Base-by-base conservation (phyloP, 2,797 vertebrate species). In the Rhinichthys osculus region DNA sequence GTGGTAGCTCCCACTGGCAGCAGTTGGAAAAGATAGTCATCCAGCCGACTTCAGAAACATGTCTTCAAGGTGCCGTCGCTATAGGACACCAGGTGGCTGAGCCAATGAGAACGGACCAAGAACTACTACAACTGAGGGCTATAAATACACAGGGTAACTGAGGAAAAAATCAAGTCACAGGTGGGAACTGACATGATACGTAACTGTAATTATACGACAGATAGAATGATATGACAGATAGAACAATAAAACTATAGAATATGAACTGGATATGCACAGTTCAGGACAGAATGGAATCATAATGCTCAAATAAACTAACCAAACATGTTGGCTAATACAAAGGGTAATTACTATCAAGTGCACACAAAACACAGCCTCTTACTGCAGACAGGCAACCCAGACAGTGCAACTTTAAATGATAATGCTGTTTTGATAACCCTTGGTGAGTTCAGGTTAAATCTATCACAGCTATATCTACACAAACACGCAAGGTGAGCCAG, bases 341-440 rank as follows among this genome's bases (percentile, higher is more conserved):
- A 3, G 1, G 33, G 44, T 42, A 8, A 23, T 67, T 50, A 74
- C 38, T 81, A 69, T 66, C 7, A 70, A 69, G 42, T 62, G 67
- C 23, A 82, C 79, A 50, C 52, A 71, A 69, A 82, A 66, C 13
- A 8, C n/a, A 67, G 19, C 17, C 40, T 71, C 21, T 38, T 35
- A n/a, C 69, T 3, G n/a, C 38, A 57, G 5, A 50, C 38, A 35
- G 30, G 4, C 6, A 21, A 80, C 54, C 27, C 70, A 74, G 71
- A 81, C 7, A 77, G 64, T 21, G 42, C 16, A 78, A 23, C n/a
- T 38, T 16, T 27, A 27, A 35, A 44, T 13, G 69, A 69, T 52
- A 67, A 74, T 14, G 7, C 57, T 70, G 38, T 77, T 79, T 87
- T 81, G 67, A 85, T 77, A 85, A 82, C 72, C 44, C 54, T 44